Evolutionary conservation across 1,140 invertebrate genomes (phyloP), one percentile per base, ranked within the genome.

Genomic region (Procambarus virginalis): DNA sequence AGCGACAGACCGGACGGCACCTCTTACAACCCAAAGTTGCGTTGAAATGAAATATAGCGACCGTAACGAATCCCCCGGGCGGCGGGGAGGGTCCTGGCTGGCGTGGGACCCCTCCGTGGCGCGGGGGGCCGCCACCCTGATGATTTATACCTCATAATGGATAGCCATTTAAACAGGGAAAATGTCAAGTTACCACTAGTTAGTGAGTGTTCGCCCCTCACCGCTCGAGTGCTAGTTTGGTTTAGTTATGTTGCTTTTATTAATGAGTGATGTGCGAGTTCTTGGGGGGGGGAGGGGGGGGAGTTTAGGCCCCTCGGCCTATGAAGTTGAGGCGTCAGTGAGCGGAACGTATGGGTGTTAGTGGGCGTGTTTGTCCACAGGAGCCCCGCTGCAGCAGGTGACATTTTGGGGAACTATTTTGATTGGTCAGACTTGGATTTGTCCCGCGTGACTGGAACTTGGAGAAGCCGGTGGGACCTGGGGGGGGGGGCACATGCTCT

Each of bases 331-430:
- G 34, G 34, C 34, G 34, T 34, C 34, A 34, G 0, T 34, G 34
- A 14, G 84, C 51, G 84, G 70, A 85, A 85, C 84, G 73, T 73
- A 85, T 85, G 6, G 8, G 51, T n/a, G 75, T 85, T 85, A 85
- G 70, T 60, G n/a, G 73, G 45, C 45, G 48, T 77, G 51, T 85
- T 85, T 85, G 84, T 85, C 73, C 73, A 60, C 73, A 34, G 51
- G 51, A 85, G 73, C 84, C 60, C 60, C 84, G 73, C 84, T 60
- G 84, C 73, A 70, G 83, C 76, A 76, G 83, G 83, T 85, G 84
- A 85, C 84, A 85, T 73, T 75, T 68, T n/a, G n/a, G n/a, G 68
- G 84, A 85, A 85, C 77, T 85, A 85, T 85, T 85, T 85, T 85
- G 84, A 85, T 85, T 60, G 84, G 49, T 45, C 22, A 60, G 84